Evolutionary conservation across 1,140 invertebrate species (phyloP).

Genomic region (Apolygus lucorum): DNA sequence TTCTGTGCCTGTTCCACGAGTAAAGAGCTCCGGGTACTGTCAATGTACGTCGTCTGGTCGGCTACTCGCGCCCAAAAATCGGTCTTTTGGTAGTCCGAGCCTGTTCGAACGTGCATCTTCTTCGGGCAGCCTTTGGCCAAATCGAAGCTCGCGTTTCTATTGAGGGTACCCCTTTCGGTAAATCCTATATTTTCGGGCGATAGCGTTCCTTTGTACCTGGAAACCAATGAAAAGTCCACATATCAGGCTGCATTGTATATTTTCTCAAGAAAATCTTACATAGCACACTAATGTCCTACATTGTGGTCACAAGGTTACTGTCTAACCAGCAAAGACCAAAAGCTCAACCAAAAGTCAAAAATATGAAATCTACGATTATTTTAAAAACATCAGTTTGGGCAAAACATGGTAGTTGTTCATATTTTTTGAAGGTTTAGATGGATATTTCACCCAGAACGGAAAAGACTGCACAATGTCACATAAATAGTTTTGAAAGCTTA

Average conservation of each 20-base stretch:
- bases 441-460: no score
- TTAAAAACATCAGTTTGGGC: neutral
- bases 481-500: no score
- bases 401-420: no score
- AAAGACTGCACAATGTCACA: no score
- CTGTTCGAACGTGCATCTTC: conserved; percentile 22
- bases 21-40: conserved; percentile 31
- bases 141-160: conserved; percentile 24
- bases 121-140: neutral
- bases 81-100: conserved; percentile 12
- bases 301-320: no score
- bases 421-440: no score
- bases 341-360: neutral
- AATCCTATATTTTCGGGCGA: neutral
- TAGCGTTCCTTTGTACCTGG: neutral
- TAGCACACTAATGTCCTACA: no score
- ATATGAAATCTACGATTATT: neutral
- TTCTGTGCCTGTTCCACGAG: neutral
- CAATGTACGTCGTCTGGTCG: conserved; percentile 37
- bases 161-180: neutral
- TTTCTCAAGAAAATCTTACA: no score
- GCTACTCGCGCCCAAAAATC: conserved; percentile 38
- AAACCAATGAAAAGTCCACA: no score
- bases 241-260: no score
- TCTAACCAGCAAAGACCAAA: no score